Evolutionary conservation across 53 echinoderm and acorn worm genomes (phyloP), one percentile per base, ranked within the genome.

Genomic region (Echinometra lucunter): DNA sequence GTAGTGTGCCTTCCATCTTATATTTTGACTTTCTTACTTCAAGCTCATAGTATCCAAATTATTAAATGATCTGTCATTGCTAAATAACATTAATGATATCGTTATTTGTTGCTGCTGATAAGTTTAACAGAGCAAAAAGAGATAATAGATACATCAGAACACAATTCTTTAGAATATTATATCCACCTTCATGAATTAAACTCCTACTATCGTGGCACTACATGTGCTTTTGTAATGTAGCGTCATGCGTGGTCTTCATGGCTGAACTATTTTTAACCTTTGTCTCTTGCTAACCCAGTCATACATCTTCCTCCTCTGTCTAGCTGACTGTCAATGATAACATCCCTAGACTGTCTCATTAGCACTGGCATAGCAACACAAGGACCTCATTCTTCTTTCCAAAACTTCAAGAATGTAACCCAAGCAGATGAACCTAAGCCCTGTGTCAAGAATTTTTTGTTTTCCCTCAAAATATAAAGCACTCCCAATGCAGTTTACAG

Each of bases 391-490:
- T 85, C 85, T 85, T 53, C 28, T 69, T 38, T 21, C 44, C 30
- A 5, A 85, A 85, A 49, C 47, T 85, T 49, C 10, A 9, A 85
- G 85, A 85, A 49, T 49, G 85, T 85, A 85, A 49, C 85, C 28
- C 85, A 85, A 49, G 12, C 15, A 11, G 15, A 28, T 11, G 49
- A 85, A 85, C 49, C 85, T 12, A 49, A n/a, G 85, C 49, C n/a
- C 19, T 7, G 49, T 12, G 30, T 53, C 85, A 47, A 49, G 85
- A 85, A 85, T 85, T 85, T 85, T 30, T 49, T 85, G 85, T 85
- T 85, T 85, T 85, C 45, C 85, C 49, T 85, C 47, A 85, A 85
- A 85, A 85, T 85, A 85, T 49, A 12, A 28, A 53, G 45, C 4
- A 4, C 85, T 85, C 30, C 8, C 85, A 85, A 28, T 12, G 28